Evolutionary conservation across 2,888 invertebrate species (phyloP), one percentile per base, ranked within the genome.

Genomic region (Chaitophorus viminalis): DNA sequence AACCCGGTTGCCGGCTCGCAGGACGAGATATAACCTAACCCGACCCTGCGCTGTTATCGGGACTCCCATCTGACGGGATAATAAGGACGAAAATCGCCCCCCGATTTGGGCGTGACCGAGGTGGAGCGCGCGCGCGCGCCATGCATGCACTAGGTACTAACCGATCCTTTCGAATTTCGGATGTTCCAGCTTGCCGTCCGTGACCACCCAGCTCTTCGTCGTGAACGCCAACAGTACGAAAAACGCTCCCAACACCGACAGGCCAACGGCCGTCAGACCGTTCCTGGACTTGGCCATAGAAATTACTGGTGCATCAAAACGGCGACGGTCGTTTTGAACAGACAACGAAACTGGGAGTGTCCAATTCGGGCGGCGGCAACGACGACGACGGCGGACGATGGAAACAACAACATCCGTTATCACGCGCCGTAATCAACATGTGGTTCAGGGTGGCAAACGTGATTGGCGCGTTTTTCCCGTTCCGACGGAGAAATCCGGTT

Each of bases 131-230:
- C 18, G 54, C 74, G 82, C 54, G 18, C 36, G 25, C n/a, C n/a
- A 29, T 25, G 4, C 3, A 70, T 14, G 14, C 14, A n/a, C 36
- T 78, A n/a, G n/a, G n/a, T n/a, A 89, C 93, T 93, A 92, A 96
- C 96, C 96, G 89, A 97, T 94, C 92, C 94, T 94, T 89, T 94
- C 92, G 92, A 97, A 97, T 91, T 96, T 96, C 0, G 96, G 95
- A 90, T 95, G 93, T 89, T 93, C 92, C 25, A 96, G 92, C 92
- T 94, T 94, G 18, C 96, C 96, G 92, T 96, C 96, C 29, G 94
- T 96, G 89, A 95, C 95, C 83, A 98, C 92, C 98, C 98, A 98
- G 91, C 95, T 95, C 0, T 97, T 96, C 82, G 97, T 96, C 54
- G 95, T 94, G 92, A 97, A 98, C 9, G 97, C 94, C 89, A 97